A percentile compares a stretch with the other conserved stretches of the same genome.
Evolutionary conservation across 2,797 vertebrate genomes (phyloP).

Genomic region (Astyanax mexicanus): DNA sequence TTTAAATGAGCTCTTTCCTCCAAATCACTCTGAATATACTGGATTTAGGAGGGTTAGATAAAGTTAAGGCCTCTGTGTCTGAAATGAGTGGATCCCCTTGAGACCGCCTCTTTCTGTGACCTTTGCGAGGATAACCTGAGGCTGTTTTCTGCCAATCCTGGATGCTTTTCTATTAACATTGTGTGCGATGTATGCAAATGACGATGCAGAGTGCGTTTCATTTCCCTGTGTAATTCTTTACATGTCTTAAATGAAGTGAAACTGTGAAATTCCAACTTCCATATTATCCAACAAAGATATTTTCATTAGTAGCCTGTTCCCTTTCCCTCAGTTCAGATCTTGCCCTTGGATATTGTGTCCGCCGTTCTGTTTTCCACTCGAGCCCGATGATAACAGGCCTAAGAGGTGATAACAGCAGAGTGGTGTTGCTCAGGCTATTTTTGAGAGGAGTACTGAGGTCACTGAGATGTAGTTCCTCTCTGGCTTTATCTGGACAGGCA

Average conservation of each 20-base stretch:
- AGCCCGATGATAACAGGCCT: neutral
- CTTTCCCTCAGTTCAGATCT: neutral
- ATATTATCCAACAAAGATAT: neutral
- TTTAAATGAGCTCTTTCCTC: neutral
- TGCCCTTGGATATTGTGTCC: neutral
- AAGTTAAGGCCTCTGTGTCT: no score
- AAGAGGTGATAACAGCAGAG: neutral
- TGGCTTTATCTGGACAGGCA: neutral
- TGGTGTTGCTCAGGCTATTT: neutral
- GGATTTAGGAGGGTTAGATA: neutral
- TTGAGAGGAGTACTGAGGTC: neutral
- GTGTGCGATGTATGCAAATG: neutral
- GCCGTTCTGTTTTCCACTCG: neutral
- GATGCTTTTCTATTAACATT: neutral
- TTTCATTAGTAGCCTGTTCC: neutral
- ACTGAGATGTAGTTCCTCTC: neutral
- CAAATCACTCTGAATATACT: no score
- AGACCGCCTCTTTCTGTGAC: conserved; percentile 10
- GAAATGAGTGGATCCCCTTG: neutral
- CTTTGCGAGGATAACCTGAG: neutral
- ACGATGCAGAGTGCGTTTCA: neutral
- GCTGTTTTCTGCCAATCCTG: neutral
- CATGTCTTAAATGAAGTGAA: neutral
- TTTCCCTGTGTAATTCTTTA: neutral
- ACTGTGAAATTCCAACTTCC: neutral